Conservation (phyloP, 1,140 invertebrate species). For the Pemphigus obesinymphae region DNA sequence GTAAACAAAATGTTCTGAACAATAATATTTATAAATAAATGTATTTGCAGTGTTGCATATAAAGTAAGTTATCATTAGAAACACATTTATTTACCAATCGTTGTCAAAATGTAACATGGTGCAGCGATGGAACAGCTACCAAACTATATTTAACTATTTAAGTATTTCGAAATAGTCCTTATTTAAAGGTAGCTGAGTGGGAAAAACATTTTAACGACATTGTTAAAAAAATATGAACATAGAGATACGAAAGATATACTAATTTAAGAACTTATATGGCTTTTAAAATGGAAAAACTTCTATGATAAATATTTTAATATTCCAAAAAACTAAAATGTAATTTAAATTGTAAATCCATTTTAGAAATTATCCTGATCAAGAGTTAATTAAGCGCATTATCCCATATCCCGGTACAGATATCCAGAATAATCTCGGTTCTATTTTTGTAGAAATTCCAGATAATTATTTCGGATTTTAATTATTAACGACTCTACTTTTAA, state of each 20-base stretch:
- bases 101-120: neutral
- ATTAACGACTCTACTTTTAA: no score
- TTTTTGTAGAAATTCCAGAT: conserved; percentile 35
- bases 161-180: neutral
- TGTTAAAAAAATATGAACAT: conserved; percentile 24
- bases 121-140: neutral
- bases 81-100: neutral
- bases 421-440: neutral
- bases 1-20: neutral
- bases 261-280: neutral
- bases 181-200: neutral
- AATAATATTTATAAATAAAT: no score
- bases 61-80: neutral
- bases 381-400: neutral
- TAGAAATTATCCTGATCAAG: conserved; percentile 18
- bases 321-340: neutral
- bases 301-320: neutral
- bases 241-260: neutral
- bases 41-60: no score
- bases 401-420: neutral
- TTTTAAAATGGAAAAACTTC: conserved; percentile 21
- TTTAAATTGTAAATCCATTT: neutral
- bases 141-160: neutral
- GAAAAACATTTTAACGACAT: conserved; percentile 23
- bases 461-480: no score